Percentiles rank a stretch among this genome's conserved stretches.
Evolutionary conservation across 92 coral and sea anemone genomes (phyloP).

Genomic region (Epizoanthus illoricatus): DNA sequence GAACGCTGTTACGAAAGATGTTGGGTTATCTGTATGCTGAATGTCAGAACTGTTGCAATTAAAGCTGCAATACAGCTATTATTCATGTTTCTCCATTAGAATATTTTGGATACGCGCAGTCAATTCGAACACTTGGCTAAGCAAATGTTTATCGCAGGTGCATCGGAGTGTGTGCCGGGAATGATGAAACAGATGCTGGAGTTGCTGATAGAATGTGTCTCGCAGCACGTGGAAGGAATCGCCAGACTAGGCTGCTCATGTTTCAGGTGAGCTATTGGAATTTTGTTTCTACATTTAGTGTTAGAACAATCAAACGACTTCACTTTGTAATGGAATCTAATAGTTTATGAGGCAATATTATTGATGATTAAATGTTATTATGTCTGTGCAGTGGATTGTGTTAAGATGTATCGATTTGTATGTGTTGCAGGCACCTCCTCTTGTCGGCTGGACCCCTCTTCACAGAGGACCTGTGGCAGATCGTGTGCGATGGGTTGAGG

Average conservation of each 20-base stretch:
- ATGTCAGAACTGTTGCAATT: too few relatives aligned
- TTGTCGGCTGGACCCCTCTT: slow-evolving; percentile 94
- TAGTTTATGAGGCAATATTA: not conserved
- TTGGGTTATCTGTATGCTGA: too few relatives aligned
- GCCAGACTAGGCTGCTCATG: slow-evolving; percentile 99
- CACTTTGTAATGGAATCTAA: not conserved
- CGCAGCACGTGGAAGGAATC: slow-evolving; percentile 94
- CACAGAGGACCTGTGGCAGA: slow-evolving; percentile 98
- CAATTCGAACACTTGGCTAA: too few relatives aligned
- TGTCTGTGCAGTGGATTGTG: too few relatives aligned
- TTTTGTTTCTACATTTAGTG: not conserved
- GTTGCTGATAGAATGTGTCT: slow-evolving; percentile 84
- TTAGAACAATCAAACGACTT: too few relatives aligned
- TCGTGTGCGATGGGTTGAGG: slow-evolving; percentile 90
- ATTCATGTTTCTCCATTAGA: too few relatives aligned
- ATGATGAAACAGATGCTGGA: slow-evolving; percentile 93
- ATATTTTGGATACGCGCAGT: too few relatives aligned
- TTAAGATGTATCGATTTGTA: too few relatives aligned
- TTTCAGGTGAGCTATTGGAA: slow-evolving; percentile 60
- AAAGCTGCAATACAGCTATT: too few relatives aligned
- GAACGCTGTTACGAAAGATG: too few relatives aligned
- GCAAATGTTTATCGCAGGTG: slow-evolving; percentile 54
- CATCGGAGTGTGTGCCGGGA: slow-evolving; percentile 93
- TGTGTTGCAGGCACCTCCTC: slow-evolving; percentile 70
- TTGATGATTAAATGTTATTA: too few relatives aligned